These are phyloP conservation scores for Parnassius smintheus DNA, from an alignment of 2,888 invertebrate species.

Conservation along the genomic window DNA sequence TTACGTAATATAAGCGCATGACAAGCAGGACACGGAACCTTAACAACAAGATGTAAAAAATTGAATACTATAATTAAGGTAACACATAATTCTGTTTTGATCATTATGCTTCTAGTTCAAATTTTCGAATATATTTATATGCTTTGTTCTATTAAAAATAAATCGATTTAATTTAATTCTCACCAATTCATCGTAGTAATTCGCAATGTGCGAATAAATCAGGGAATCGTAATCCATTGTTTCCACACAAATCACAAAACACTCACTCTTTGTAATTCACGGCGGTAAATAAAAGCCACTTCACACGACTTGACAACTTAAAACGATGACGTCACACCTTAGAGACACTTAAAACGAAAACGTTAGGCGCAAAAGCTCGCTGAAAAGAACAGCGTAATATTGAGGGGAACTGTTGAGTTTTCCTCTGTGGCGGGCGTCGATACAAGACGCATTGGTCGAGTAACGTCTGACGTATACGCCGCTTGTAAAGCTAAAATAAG, in stretches of 20 bases:
- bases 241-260: conserved; percentile 35
- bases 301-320: conserved; percentile 24
- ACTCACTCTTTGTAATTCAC: conserved; percentile 22
- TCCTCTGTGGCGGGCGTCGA: conserved; percentile 57
- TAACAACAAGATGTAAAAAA: too few relatives aligned
- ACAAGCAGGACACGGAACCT: too few relatives aligned
- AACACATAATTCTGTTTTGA: too few relatives aligned
- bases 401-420: conserved; percentile 27
- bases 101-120: too few relatives aligned
- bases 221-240: conserved; percentile 85
- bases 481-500: conserved; percentile 82
- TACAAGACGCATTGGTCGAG: conserved; percentile 77
- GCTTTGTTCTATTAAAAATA: too few relatives aligned
- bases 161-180: conserved; percentile 35
- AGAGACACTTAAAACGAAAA: conserved; percentile 4
- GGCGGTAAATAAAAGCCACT: conserved; percentile 16
- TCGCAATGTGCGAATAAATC: conserved; percentile 83
- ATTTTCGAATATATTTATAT: too few relatives aligned
- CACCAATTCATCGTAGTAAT: conserved; percentile 84
- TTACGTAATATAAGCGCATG: too few relatives aligned
- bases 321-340: conserved; percentile 21
- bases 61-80: too few relatives aligned
- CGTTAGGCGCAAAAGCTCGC: conserved; percentile 24
- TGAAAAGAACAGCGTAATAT: conserved; percentile 15
- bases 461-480: conserved; percentile 74